These are phyloP conservation scores for Plotosus lineatus DNA, from an alignment of 2,113 vertebrate genomes.

Conservation along the genomic window DNA sequence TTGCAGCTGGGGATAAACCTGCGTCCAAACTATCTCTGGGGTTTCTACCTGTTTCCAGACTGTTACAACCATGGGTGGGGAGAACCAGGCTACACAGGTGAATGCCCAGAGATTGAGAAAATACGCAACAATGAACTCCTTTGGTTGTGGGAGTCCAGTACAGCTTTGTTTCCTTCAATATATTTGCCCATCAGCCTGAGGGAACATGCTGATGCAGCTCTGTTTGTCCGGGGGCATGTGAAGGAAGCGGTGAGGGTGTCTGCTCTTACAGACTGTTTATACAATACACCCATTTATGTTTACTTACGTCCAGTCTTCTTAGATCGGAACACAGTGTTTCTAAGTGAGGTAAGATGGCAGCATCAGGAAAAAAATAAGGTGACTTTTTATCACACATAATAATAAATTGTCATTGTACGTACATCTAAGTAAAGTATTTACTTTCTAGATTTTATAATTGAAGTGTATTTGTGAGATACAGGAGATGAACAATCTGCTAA, in stretches of 20 bases:
- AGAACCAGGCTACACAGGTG: conserved; percentile 76
- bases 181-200: conserved; percentile 78
- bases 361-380: neutral
- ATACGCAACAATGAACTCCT: conserved; percentile 80
- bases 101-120: conserved; percentile 76
- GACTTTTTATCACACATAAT: too few species aligned
- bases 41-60: conserved; percentile 91
- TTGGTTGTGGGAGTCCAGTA: conserved; percentile 89
- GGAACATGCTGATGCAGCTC: conserved; percentile 71
- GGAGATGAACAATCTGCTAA: too few species aligned
- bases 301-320: conserved; percentile 79
- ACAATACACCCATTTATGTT: conserved; percentile 75
- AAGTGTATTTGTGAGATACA: neutral
- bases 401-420: neutral
- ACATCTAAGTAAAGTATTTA: too few species aligned
- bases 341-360: conserved; percentile 57
- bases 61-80: conserved; percentile 86
- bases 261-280: conserved; percentile 57
- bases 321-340: conserved; percentile 59
- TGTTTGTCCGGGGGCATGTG: conserved; percentile 82
- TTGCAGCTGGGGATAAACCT: conserved; percentile 56
- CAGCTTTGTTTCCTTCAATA: conserved; percentile 86
- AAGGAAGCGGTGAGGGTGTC: conserved; percentile 88
- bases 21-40: conserved; percentile 84
- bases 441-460: too few species aligned